Conservation (phyloP, 35 echinoderm and acorn worm genomes). For the Lytechinus variegatus region DNA sequence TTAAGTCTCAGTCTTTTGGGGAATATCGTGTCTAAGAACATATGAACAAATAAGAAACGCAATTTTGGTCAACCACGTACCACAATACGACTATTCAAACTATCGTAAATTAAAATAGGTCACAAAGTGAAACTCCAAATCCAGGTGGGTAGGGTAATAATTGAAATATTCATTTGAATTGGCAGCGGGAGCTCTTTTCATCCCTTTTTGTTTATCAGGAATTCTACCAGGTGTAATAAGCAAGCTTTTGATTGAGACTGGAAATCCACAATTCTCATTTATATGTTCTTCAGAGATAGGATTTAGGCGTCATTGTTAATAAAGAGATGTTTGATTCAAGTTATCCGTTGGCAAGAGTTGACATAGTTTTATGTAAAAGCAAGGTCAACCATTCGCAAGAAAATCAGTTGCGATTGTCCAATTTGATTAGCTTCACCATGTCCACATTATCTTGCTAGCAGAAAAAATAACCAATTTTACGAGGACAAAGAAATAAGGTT, state of each 20-base stretch:
- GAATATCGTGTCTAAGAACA: not conserved
- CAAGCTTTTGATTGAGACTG: not conserved
- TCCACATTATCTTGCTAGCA: too few species aligned
- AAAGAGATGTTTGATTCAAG: not conserved
- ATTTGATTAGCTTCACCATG: not conserved
- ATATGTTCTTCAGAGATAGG: not conserved
- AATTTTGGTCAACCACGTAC: not conserved
- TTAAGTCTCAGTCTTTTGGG: too few species aligned
- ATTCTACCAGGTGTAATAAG: not conserved
- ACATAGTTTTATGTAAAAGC: not conserved
- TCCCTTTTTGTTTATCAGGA: not conserved
- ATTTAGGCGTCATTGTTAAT: not conserved
- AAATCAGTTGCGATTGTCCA: not conserved
- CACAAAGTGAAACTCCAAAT: not conserved
- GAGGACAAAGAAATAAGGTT: too few species aligned
- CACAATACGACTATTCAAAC: not conserved
- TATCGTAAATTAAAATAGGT: not conserved
- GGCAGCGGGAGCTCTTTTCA: not conserved
- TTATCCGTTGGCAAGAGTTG: not conserved
- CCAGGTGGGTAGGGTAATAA: not conserved
- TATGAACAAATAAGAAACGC: not conserved
- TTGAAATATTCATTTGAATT: not conserved
- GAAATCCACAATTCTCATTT: not conserved
- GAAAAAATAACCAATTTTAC: too few species aligned
- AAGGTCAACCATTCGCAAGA: not conserved